Conservation (phyloP, 1,140 invertebrate genomes). For the Leptinotarsa lineolata region DNA sequence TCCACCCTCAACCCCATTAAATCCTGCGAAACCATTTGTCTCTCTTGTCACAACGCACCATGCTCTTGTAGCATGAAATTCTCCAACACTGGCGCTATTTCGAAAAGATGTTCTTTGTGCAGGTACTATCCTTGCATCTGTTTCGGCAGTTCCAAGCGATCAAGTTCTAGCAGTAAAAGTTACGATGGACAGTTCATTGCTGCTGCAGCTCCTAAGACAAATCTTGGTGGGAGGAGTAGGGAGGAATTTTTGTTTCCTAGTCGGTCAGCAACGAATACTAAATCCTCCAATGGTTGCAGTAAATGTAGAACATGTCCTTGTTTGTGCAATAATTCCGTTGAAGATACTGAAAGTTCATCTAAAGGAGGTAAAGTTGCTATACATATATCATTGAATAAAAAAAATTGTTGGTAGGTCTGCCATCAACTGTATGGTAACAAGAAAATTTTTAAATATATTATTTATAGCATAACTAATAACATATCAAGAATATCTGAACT, state of each 20-base stretch:
- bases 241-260: neutral
- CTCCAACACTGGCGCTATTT: neutral
- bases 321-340: neutral
- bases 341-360: neutral
- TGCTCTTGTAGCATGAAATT: constrained; percentile 1
- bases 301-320: neutral
- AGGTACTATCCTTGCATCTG: neutral
- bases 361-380: neutral
- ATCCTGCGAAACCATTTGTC: constrained; percentile 6
- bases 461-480: too few relatives aligned
- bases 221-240: neutral
- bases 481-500: too few relatives aligned
- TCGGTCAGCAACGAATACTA: neutral
- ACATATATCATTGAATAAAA: too few relatives aligned
- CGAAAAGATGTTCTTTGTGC: neutral
- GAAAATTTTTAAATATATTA: too few relatives aligned
- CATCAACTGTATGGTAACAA: too few relatives aligned
- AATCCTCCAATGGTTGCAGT: neutral
- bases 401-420: too few relatives aligned
- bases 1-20: neutral
- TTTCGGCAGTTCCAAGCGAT: neutral
- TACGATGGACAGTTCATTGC: neutral
- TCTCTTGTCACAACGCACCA: neutral
- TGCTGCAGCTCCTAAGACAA: neutral
- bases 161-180: neutral